Evolutionary conservation across 2,797 vertebrate genomes (phyloP).

Genomic region (Sebastiscus albofasciatus): DNA sequence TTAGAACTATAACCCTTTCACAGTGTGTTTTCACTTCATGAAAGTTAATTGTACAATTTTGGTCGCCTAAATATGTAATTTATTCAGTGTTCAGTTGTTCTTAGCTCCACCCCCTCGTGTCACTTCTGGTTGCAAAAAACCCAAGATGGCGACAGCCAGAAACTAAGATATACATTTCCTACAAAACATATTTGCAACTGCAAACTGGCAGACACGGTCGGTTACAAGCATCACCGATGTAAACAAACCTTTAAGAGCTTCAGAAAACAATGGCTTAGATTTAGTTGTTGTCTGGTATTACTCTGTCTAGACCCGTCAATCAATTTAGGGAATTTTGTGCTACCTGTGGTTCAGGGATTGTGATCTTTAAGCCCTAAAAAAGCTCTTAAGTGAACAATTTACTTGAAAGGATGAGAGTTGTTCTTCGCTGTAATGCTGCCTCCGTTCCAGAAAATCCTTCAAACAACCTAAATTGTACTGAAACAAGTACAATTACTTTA

Average conservation of each 20-base stretch:
- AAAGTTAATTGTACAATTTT: too few species aligned
- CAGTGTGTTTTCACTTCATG: fast-evolving
- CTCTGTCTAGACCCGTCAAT: background rate
- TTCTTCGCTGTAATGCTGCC: background rate
- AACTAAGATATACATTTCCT: fast-evolving
- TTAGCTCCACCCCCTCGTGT: too few species aligned
- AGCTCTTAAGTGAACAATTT: conserved; percentile 14
- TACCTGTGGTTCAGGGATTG: background rate
- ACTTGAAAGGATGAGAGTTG: background rate
- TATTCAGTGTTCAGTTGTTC: too few species aligned
- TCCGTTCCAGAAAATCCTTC: conserved; percentile 7
- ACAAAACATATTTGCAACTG: too few species aligned
- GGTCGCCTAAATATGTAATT: too few species aligned
- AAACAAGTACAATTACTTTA: conserved; percentile 15
- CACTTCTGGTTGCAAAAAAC: too few species aligned
- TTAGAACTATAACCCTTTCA: too few species aligned
- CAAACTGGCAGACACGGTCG: too few species aligned
- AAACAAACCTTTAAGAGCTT: too few species aligned
- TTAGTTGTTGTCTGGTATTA: background rate
- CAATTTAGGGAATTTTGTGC: background rate
- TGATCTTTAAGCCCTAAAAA: background rate
- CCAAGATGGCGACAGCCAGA: too few species aligned
- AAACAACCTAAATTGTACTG: conserved; percentile 21
- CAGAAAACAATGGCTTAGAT: background rate
- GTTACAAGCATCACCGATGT: too few species aligned